phyloP scores from a whole-genome alignment of 2,888 invertebrate genomes.

The Aleiodes alternator region DNA sequence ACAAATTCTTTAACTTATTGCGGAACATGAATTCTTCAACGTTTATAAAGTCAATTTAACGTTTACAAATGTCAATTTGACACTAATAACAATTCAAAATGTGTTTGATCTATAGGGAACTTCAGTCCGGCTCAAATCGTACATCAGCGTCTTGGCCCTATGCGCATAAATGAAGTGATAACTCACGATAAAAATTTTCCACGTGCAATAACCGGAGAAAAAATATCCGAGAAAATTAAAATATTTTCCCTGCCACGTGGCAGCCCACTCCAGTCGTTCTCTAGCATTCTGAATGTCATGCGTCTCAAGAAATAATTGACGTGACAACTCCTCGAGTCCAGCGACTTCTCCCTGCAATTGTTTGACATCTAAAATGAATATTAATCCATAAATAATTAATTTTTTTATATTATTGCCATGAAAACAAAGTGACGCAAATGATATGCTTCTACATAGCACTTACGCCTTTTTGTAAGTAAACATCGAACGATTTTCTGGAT shows the following conservation, averaged over 20 bases:
- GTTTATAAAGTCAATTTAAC: no score
- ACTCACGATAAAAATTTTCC: slow-evolving; percentile 99
- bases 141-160: no score
- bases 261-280: slow-evolving; percentile 95
- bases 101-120: no score
- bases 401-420: background rate
- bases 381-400: slow-evolving; percentile 29
- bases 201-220: slow-evolving; percentile 97
- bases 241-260: slow-evolving; percentile 97
- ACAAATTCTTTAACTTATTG: no score
- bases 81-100: no score
- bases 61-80: no score
- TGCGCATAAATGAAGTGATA: background rate
- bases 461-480: no score
- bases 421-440: no score
- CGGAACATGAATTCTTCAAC: no score
- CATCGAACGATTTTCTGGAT: no score
- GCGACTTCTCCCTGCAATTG: slow-evolving; percentile 90
- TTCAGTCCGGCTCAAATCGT: no score
- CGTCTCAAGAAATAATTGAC: slow-evolving; percentile 97
- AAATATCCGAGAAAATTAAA: slow-evolving; percentile 99
- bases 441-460: no score
- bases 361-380: slow-evolving; percentile 80
- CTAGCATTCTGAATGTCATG: slow-evolving; percentile 94
- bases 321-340: slow-evolving; percentile 92